phyloP scores from a whole-genome alignment of 2,888 invertebrate species.

The Erebia palarica region DNA sequence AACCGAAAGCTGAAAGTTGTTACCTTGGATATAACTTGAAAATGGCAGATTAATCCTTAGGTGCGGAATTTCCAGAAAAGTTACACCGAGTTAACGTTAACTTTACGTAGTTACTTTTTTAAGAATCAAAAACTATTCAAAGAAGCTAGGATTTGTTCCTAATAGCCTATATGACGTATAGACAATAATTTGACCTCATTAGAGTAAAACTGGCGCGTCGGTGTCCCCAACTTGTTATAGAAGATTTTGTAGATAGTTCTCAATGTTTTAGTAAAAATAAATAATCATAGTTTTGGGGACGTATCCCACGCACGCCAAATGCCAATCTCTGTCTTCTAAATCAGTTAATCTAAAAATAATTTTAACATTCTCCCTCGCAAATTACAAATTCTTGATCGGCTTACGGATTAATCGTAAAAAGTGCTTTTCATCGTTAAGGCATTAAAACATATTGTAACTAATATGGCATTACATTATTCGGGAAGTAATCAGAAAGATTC shows the following conservation, averaged over 20 bases:
- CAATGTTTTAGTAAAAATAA: constrained; percentile 45
- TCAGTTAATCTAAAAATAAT: background rate
- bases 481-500: too few species aligned
- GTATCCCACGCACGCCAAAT: constrained; percentile 37
- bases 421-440: too few species aligned
- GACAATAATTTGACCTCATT: constrained; percentile 39
- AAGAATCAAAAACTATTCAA: constrained; percentile 16
- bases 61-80: too few species aligned
- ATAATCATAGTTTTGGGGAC: constrained; percentile 37
- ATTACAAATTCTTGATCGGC: background rate
- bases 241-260: constrained; percentile 45
- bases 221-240: constrained; percentile 37
- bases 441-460: too few species aligned
- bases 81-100: too few species aligned
- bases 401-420: background rate
- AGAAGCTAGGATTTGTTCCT: constrained; percentile 3
- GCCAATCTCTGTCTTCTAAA: constrained; percentile 32
- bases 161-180: constrained; percentile 21
- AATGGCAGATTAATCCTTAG: too few species aligned
- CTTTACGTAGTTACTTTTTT: constrained; percentile 6
- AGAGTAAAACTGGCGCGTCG: constrained; percentile 35
- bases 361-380: background rate
- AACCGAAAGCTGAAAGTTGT: too few species aligned
- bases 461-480: too few species aligned
- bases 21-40: too few species aligned